phyloP scores from a whole-genome alignment of 2,113 vertebrate species.

The Numenius arquata region DNA sequence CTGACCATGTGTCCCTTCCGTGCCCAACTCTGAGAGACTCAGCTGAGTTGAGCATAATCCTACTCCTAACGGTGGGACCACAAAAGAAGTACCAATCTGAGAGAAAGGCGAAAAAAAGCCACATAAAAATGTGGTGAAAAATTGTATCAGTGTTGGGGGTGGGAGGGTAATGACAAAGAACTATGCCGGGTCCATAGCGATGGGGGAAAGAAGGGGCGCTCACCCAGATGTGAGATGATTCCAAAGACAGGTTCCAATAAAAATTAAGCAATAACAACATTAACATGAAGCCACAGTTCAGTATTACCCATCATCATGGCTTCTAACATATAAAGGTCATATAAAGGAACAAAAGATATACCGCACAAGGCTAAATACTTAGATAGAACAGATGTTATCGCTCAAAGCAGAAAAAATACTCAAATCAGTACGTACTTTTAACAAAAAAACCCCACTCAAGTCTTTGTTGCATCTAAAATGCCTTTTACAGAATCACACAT shows the following conservation, averaged over 20 bases:
- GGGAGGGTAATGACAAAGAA: neutral
- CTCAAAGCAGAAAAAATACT: neutral
- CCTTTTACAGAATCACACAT: neutral
- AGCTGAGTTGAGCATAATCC: neutral
- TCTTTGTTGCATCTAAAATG: neutral
- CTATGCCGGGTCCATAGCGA: neutral
- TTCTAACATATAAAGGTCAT: neutral
- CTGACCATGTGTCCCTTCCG: neutral
- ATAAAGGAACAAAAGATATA: neutral
- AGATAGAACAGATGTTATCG: neutral
- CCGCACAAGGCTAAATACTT: neutral
- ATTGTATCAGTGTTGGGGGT: fast-evolving
- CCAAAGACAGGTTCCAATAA: neutral
- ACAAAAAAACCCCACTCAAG: neutral
- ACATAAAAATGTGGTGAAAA: neutral
- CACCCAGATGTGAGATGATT: neutral
- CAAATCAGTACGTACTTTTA: neutral
- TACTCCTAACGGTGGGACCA: neutral
- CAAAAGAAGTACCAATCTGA: neutral
- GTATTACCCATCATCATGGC: neutral
- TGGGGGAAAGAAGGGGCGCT: neutral
- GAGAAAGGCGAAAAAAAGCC: neutral
- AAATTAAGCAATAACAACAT: neutral
- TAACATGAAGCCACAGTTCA: neutral
- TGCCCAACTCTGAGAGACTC: neutral